A percentile compares a stretch with the other conserved stretches of the same genome.
These are phyloP conservation scores for Tachuris rubrigastra DNA, from an alignment of 2,113 vertebrate genomes.

Conservation along the genomic window DNA sequence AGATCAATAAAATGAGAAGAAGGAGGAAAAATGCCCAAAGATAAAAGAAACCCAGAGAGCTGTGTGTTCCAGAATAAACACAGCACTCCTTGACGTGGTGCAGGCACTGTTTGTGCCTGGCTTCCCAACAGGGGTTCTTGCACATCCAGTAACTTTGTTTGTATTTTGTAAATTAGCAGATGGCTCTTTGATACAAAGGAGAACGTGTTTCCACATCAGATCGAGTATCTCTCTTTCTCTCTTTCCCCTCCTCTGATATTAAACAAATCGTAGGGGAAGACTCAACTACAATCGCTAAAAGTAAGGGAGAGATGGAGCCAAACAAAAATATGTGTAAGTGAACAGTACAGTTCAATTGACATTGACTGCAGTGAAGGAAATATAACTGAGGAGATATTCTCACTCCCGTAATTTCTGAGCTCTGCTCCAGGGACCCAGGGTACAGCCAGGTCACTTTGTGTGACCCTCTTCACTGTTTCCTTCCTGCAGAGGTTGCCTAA, in stretches of 20 bases:
- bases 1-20: conserved; percentile 15
- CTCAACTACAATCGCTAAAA: neutral
- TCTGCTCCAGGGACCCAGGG: neutral
- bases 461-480: neutral
- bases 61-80: conserved; percentile 45
- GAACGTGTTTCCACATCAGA: conserved; percentile 34
- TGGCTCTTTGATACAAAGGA: conserved; percentile 65
- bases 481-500: neutral
- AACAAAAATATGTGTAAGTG: neutral
- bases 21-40: conserved; percentile 29
- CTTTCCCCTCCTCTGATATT: neutral
- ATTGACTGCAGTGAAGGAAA: neutral
- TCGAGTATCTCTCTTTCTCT: neutral
- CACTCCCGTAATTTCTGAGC: neutral
- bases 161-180: conserved; percentile 70
- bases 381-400: neutral
- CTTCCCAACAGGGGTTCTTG: conserved; percentile 49
- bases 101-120: conserved; percentile 50
- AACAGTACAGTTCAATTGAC: neutral
- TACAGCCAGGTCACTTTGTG: neutral
- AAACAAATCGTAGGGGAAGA: conserved; percentile 20
- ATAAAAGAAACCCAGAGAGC: neutral
- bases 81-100: conserved; percentile 1
- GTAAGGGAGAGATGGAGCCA: neutral
- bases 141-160: conserved; percentile 67